Percentiles rank a stretch among this genome's conserved stretches.
phyloP scores from a whole-genome alignment of 2,113 vertebrate genomes.

The Syngnathus floridae region DNA sequence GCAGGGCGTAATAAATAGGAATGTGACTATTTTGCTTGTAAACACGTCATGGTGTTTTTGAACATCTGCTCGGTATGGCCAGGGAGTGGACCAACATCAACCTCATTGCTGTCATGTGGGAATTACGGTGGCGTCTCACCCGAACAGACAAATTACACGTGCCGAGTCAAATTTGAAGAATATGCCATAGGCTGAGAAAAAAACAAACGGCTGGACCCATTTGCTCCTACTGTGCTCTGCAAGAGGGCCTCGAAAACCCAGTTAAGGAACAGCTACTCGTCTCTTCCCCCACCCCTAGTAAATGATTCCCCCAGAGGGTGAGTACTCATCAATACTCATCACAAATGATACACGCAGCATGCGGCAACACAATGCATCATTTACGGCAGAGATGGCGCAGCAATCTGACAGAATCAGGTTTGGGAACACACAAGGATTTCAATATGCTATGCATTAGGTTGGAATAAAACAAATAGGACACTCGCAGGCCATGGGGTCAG shows the following conservation, averaged over 20 bases:
- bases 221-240: constrained; percentile 49
- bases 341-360: constrained; percentile 48
- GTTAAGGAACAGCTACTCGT: constrained; percentile 41
- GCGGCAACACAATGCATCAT: constrained; percentile 50
- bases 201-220: constrained; percentile 22
- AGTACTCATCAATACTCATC: constrained; percentile 59
- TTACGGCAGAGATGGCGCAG: constrained; percentile 38
- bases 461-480: constrained; percentile 40
- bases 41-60: neutral
- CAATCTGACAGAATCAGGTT: constrained; percentile 38
- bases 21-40: neutral
- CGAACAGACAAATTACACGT: neutral
- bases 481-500: constrained; percentile 42
- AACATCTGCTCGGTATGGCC: neutral
- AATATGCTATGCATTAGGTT: constrained; percentile 31
- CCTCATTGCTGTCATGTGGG: neutral
- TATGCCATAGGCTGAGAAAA: neutral
- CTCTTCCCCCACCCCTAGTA: constrained; percentile 17
- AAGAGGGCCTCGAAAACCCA: constrained; percentile 51
- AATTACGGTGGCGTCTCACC: neutral
- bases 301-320: constrained; percentile 54
- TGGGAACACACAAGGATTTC: constrained; percentile 31
- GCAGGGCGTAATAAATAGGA: neutral
- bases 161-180: neutral
- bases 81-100: too few relatives aligned